Conservation (phyloP, 2,888 invertebrate genomes). For the Caenorhabditis panamensis region DNA sequence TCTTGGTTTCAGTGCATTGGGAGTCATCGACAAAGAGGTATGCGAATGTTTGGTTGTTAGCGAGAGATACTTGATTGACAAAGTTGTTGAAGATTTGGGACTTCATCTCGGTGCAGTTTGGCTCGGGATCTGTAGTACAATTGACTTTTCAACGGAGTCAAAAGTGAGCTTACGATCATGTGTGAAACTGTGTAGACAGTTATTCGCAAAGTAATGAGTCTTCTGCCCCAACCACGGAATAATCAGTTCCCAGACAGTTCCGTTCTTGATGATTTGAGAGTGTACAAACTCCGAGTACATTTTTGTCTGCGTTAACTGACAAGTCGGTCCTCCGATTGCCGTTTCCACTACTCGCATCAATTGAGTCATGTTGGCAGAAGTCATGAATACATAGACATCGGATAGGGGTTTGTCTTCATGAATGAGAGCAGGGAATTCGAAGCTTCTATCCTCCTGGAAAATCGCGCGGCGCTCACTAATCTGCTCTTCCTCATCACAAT, state of each 20-base stretch:
- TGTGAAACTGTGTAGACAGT: constrained; percentile 26
- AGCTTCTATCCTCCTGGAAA: constrained; percentile 58
- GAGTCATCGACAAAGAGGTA: constrained; percentile 50
- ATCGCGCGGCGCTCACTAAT: constrained; percentile 16
- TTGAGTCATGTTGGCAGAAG: constrained; percentile 48
- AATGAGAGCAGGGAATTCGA: constrained; percentile 61
- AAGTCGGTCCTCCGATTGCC: constrained; percentile 54
- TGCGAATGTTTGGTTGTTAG: constrained; percentile 50
- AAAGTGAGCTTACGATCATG: constrained; percentile 16
- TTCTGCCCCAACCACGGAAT: constrained; percentile 53
- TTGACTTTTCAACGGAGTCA: neutral
- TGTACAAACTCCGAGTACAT: constrained; percentile 64
- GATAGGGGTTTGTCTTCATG: constrained; percentile 56
- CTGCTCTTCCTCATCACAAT: constrained; percentile 48
- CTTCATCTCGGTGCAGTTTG: constrained; percentile 47
- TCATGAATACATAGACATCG: constrained; percentile 60
- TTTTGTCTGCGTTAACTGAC: constrained; percentile 54
- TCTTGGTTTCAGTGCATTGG: constrained; percentile 23
- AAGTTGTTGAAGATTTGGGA: constrained; percentile 34
- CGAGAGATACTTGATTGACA: constrained; percentile 6
- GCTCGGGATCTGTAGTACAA: constrained; percentile 11
- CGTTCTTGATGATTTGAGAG: constrained; percentile 44
- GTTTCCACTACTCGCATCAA: constrained; percentile 44
- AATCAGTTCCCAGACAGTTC: constrained; percentile 42
- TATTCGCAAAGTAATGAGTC: constrained; percentile 28